Base-by-base conservation (phyloP, 2,113 vertebrate genomes). In the Mesembrinibis cayennensis region DNA sequence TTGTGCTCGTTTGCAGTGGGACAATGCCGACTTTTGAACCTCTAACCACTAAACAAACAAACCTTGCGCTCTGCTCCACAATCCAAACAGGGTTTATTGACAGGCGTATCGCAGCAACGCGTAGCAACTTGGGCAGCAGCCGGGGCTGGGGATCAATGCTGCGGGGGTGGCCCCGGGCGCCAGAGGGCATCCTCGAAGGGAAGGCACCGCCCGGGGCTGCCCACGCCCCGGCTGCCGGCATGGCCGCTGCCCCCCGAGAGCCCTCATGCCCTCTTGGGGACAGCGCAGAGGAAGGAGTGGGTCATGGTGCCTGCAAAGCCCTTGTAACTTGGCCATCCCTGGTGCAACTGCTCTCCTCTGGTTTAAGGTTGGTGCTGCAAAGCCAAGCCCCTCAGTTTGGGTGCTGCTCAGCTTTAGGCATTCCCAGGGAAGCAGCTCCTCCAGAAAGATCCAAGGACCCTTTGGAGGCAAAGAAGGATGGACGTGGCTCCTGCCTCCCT, bases 1-100 rank as follows among this genome's bases (percentile, higher is more conserved):
- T 94, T 97, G 96, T 89, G 93, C 97, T 97, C 96, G 30, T 90
- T 96, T 91, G 97, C 98, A 95, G 97, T 96, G 93, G 97, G 98
- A 98, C 98, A 98, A 98, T 98, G 98, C 97, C 98, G 98, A 99
- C 98, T 99, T 98, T 99, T 98, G 98, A 98, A 98, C 98, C 98
- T 98, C 96, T 97, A 97, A 98, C 98, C 98, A 98, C 97, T 98
- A 97, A 98, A 97, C 97, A 99, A 99, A 98, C 98, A 99, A 97
- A 98, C 98, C 97, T 98, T 98, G 98, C 44, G 98, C 98, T 98
- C 95, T 65, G 97, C 97, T 98, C 94, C 95, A 95, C 98, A 98
- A 97, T 98, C 97, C 98, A 98, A 98, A 98, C 98, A 98, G 87
- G 93, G 79, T 98, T 98, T 98, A 98, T 98, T 98, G 98, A 98